Evolutionary conservation across 2,797 vertebrate genomes (phyloP).

Genomic region (Anguilla marmorata): DNA sequence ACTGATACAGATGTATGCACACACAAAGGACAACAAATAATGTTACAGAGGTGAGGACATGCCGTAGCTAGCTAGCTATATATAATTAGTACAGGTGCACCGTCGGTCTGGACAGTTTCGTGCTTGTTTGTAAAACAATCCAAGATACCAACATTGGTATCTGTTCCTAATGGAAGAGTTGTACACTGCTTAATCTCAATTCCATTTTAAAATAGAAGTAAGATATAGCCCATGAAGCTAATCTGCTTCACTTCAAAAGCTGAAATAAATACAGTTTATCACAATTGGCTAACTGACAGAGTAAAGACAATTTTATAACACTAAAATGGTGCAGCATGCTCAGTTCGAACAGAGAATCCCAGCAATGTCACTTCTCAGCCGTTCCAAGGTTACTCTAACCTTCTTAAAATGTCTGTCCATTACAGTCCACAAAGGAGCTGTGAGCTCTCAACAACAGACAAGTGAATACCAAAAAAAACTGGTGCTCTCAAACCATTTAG

Average conservation of each 20-base stretch:
- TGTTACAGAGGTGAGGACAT: no score
- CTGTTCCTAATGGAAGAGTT: neutral
- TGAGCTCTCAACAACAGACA: neutral
- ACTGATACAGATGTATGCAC: no score
- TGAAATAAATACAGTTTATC: neutral
- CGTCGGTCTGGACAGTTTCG: no score
- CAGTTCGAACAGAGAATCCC: neutral
- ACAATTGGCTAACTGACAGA: neutral
- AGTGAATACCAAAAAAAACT: neutral
- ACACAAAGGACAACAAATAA: no score
- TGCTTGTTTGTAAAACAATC: neutral
- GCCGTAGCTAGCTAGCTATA: no score
- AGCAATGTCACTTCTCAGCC: neutral
- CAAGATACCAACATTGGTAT: neutral
- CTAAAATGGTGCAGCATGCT: neutral
- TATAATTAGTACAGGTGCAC: no score
- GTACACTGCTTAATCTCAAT: neutral
- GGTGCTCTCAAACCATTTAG: neutral
- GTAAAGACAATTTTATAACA: neutral
- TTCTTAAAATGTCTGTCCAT: neutral
- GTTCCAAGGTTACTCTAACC: neutral
- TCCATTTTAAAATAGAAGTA: neutral
- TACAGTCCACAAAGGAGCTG: neutral
- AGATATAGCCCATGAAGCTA: neutral
- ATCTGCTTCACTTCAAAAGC: neutral